Evolutionary conservation across 2,113 vertebrate genomes (phyloP).

Genomic region (Oreochromis aureus): DNA sequence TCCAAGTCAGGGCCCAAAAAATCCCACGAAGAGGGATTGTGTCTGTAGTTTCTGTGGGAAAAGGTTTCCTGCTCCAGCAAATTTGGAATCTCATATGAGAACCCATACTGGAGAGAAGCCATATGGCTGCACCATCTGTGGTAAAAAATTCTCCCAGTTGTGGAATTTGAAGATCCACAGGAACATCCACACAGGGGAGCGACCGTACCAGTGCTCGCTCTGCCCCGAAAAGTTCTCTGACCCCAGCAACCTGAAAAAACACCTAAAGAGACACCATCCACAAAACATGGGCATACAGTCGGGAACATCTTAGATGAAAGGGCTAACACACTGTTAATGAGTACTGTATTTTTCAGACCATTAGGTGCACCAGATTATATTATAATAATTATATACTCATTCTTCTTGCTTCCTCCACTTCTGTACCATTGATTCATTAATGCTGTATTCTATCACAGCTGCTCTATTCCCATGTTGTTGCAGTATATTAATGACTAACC

Average conservation of each 20-base stretch:
- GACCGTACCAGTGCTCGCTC: conserved; percentile 48
- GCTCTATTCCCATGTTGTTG: too few species aligned
- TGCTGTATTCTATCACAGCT: rapidly evolving
- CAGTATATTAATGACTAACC: too few species aligned
- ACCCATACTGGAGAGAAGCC: conserved; percentile 66
- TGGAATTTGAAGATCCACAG: conserved; percentile 68
- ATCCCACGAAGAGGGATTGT: conserved; percentile 14
- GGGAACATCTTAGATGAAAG: neutral
- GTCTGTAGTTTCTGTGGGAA: conserved; percentile 58
- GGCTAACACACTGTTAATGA: neutral
- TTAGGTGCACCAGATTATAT: neutral
- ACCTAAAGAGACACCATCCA: conserved; percentile 57
- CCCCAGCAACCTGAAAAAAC: conserved; percentile 67
- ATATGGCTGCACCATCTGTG: conserved; percentile 52
- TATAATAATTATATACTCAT: neutral
- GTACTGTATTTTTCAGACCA: neutral
- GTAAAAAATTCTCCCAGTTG: conserved; percentile 64
- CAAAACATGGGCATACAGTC: neutral
- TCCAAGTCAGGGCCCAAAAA: neutral
- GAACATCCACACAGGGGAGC: conserved; percentile 62
- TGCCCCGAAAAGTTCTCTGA: conserved; percentile 60
- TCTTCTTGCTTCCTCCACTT: neutral
- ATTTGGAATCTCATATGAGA: conserved; percentile 58
- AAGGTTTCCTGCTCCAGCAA: conserved; percentile 44
- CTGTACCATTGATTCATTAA: neutral